These are phyloP conservation scores for Lamproptera curius DNA, from an alignment of 2,888 invertebrate genomes.

Conservation along the genomic window DNA sequence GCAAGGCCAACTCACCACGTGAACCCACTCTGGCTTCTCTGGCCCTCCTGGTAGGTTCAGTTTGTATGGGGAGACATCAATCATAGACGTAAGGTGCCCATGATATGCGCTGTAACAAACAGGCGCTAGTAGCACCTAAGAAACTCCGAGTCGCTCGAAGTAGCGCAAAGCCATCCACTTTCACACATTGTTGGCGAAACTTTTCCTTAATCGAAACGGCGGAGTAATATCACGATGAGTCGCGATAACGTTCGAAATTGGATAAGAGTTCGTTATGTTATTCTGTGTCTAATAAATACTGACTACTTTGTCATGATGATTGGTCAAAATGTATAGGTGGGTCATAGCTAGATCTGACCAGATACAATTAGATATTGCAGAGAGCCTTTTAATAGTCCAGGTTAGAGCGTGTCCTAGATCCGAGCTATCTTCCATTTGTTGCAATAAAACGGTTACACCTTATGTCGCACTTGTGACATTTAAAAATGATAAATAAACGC, in stretches of 20 bases:
- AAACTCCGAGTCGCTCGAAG: constrained; percentile 57
- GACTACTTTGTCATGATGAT: not conserved
- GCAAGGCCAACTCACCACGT: constrained; percentile 84
- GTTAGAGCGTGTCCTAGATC: not conserved
- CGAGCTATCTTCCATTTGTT: too few relatives aligned
- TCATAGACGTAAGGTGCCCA: constrained; percentile 96
- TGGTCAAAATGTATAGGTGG: too few relatives aligned
- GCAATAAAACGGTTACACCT: too few relatives aligned
- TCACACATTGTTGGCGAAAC: constrained; percentile 17
- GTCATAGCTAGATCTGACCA: too few relatives aligned
- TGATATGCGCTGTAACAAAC: constrained; percentile 96
- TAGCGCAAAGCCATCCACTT: constrained; percentile 30
- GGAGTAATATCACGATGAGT: too few relatives aligned
- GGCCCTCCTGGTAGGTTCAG: constrained; percentile 92
- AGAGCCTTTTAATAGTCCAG: too few relatives aligned
- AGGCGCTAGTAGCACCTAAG: constrained; percentile 74
- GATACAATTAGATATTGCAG: too few relatives aligned
- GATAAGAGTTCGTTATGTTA: too few relatives aligned
- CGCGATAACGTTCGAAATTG: too few relatives aligned
- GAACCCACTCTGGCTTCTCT: constrained; percentile 90
- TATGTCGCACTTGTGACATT: not conserved
- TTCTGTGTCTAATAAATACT: not conserved
- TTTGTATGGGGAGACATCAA: constrained; percentile 99
- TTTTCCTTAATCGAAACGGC: too few relatives aligned
- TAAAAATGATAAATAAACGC: constrained; percentile 1